These are phyloP conservation scores for Drosophila mayri DNA, from an alignment of 1,140 invertebrate species.

Conservation along the genomic window DNA sequence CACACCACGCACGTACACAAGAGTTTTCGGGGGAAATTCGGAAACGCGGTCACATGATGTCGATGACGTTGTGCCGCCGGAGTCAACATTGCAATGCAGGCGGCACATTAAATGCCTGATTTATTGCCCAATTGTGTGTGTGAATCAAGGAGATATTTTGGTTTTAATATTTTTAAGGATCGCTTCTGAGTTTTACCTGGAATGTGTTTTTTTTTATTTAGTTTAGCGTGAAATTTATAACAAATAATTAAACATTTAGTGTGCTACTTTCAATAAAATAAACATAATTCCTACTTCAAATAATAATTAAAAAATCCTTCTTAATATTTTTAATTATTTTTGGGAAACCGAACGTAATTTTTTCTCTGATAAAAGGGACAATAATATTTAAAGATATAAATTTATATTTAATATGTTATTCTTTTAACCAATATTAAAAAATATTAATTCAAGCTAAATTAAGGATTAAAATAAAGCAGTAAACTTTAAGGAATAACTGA, in stretches of 20 bases:
- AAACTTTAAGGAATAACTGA: not conserved
- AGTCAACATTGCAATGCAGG: conserved; percentile 25
- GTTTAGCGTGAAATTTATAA: too few relatives aligned
- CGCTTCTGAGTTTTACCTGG: too few relatives aligned
- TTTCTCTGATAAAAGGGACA: rapidly evolving
- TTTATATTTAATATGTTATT: not conserved
- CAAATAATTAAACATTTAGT: too few relatives aligned
- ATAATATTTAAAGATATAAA: not conserved
- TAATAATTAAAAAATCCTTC: not conserved
- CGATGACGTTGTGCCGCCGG: conserved; percentile 45
- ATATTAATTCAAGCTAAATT: not conserved
- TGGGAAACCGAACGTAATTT: not conserved
- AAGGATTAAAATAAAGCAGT: not conserved
- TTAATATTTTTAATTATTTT: not conserved
- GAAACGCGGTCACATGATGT: conserved; percentile 73
- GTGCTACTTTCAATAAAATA: not conserved
- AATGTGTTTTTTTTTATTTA: not conserved
- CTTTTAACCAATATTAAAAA: not conserved
- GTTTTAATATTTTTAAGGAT: conserved; percentile 9
- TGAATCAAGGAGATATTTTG: not conserved
- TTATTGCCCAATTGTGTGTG: conserved; percentile 28
- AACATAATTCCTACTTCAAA: not conserved
- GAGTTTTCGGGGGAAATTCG: conserved; percentile 58
- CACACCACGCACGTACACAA: conserved; percentile 39
- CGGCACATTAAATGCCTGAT: conserved; percentile 41